These are phyloP conservation scores for Grantiella picta DNA, from an alignment of 2,113 vertebrate genomes.

Conservation along the genomic window DNA sequence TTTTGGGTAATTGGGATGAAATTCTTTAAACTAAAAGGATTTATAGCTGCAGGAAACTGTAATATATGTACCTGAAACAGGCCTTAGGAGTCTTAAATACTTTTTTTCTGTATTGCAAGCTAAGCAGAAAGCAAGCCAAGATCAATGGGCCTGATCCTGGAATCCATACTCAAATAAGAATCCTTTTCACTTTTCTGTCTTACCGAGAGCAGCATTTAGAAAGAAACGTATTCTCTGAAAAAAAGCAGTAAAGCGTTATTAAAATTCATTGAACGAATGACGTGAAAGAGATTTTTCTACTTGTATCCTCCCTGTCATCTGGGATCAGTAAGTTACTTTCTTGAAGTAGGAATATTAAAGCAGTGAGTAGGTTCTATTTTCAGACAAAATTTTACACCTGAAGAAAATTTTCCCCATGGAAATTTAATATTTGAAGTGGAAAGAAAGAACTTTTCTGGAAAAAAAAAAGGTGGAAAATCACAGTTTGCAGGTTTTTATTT, in stretches of 20 bases:
- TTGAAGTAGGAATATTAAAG: neutral
- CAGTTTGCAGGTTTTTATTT: neutral
- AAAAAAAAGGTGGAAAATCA: neutral
- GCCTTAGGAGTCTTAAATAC: neutral
- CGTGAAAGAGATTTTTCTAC: neutral
- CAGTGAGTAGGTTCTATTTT: neutral
- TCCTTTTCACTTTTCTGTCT: neutral
- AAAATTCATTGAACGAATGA: neutral
- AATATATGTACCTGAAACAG: neutral
- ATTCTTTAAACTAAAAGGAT: neutral
- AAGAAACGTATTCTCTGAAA: neutral
- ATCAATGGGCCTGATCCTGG: neutral
- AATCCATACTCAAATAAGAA: neutral
- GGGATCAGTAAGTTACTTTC: neutral
- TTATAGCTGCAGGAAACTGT: neutral
- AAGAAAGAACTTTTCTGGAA: neutral
- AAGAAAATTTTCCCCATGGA: neutral
- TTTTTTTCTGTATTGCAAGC: neutral
- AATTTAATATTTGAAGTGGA: neutral
- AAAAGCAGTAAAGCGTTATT: neutral
- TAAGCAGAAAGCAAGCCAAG: slow-evolving; percentile 3
- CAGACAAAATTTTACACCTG: neutral
- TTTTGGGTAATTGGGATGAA: neutral
- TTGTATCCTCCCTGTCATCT: neutral
- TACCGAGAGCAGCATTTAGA: accelerated